phyloP scores from a whole-genome alignment of 2,888 invertebrate species.

The Petrophora chlorosata region DNA sequence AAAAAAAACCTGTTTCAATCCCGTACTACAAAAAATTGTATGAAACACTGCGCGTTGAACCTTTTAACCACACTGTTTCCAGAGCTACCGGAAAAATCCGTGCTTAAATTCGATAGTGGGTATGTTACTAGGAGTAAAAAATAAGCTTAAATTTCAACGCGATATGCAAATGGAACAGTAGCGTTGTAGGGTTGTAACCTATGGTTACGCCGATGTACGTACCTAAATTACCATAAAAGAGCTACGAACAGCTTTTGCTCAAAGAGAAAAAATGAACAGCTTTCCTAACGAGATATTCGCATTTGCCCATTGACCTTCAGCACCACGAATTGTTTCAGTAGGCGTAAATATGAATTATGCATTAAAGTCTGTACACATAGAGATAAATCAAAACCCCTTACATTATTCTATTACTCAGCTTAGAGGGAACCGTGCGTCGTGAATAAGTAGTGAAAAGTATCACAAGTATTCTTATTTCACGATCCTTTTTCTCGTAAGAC shows the following conservation, averaged over 20 bases:
- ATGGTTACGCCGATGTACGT: slow-evolving; percentile 17
- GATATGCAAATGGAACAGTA: slow-evolving; percentile 28
- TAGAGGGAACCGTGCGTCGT: slow-evolving; percentile 48
- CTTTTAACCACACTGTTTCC: not conserved
- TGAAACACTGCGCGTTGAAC: no score
- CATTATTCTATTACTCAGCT: slow-evolving; percentile 50
- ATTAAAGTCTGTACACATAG: slow-evolving; percentile 23
- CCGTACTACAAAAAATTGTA: no score
- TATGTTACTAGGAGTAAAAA: slow-evolving; percentile 3
- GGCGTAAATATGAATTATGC: slow-evolving; percentile 30
- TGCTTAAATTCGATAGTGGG: slow-evolving; percentile 24
- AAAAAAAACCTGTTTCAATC: no score
- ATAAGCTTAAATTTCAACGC: slow-evolving; percentile 14
- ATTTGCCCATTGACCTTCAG: slow-evolving; percentile 25
- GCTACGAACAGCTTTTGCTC: slow-evolving; percentile 17
- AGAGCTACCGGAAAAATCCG: no score
- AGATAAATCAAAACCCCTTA: slow-evolving; percentile 41
- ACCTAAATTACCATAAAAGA: slow-evolving; percentile 24
- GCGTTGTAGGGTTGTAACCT: slow-evolving; percentile 16
- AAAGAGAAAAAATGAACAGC: slow-evolving; percentile 14
- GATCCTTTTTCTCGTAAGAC: slow-evolving; percentile 73
- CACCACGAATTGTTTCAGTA: no score
- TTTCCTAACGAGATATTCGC: slow-evolving; percentile 13
- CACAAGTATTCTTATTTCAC: slow-evolving; percentile 54
- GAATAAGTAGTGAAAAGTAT: slow-evolving; percentile 73